These are phyloP conservation scores for Struthidea cinerea DNA, from an alignment of 2,113 vertebrate genomes.

Conservation along the genomic window DNA sequence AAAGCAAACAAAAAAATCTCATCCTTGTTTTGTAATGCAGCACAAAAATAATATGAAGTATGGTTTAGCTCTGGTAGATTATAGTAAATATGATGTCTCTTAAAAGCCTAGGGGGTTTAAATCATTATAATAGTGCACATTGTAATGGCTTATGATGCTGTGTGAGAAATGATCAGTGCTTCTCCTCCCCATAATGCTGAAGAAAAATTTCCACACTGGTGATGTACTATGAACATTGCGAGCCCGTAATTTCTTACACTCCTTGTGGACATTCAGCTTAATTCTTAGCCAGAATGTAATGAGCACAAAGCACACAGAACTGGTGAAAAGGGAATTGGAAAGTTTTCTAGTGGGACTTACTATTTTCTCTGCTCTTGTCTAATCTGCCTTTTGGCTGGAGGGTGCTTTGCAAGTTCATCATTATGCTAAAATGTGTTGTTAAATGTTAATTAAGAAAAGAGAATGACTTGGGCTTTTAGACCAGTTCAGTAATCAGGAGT, in stretches of 20 bases:
- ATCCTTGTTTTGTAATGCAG: not conserved
- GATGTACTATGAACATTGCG: not conserved
- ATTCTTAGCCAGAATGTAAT: not conserved
- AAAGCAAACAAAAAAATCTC: not conserved
- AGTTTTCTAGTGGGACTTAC: not conserved
- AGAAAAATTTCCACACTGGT: not conserved
- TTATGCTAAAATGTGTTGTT: not conserved
- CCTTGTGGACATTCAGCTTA: not conserved
- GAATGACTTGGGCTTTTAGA: not conserved
- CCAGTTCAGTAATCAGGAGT: not conserved
- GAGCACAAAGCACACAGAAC: not conserved
- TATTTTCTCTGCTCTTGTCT: not conserved
- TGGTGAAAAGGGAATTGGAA: not conserved
- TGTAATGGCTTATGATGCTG: not conserved
- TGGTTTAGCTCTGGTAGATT: not conserved
- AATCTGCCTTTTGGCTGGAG: not conserved
- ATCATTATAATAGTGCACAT: not conserved
- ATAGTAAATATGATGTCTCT: constrained; percentile 11
- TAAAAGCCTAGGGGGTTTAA: constrained; percentile 18
- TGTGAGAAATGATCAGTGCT: constrained; percentile 20
- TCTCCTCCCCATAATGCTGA: not conserved
- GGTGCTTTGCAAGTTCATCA: not conserved
- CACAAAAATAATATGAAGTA: not conserved
- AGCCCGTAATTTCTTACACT: not conserved
- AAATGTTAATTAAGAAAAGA: constrained; percentile 10